phyloP scores from a whole-genome alignment of 2,113 vertebrate species.

The Ammodytes marinus region DNA sequence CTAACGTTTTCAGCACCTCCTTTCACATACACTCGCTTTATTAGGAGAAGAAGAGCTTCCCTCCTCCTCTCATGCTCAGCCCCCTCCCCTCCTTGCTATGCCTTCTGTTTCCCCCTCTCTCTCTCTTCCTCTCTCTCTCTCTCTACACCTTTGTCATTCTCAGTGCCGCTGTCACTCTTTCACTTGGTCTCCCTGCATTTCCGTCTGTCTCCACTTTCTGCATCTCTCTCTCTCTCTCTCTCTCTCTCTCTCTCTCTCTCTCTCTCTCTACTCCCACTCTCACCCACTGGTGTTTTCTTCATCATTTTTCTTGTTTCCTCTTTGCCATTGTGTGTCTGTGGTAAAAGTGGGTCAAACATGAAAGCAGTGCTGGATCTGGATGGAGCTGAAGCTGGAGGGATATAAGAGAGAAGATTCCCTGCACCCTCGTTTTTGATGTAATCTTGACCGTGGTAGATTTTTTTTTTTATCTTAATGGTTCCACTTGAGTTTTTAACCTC shows the following conservation, averaged over 20 bases:
- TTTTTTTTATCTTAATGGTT: not conserved
- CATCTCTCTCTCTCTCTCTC: conserved; percentile 4
- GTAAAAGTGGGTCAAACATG: conserved; percentile 77
- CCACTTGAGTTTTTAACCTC: conserved; percentile 9
- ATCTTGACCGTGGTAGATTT: conserved; percentile 29
- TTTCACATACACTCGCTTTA: conserved; percentile 77
- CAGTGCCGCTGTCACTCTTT: not conserved
- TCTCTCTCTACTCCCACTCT: not conserved
- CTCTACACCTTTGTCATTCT: conserved; percentile 48
- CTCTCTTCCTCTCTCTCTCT: conserved; percentile 13
- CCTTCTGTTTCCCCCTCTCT: conserved; percentile 40
- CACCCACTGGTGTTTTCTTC: conserved; percentile 3
- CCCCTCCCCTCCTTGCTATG: conserved; percentile 61
- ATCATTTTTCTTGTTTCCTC: conserved; percentile 40
- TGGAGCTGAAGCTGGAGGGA: conserved; percentile 48
- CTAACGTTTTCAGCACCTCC: conserved; percentile 67
- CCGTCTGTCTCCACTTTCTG: conserved; percentile 3
- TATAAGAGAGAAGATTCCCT: conserved; percentile 14
- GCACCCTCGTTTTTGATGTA: conserved; percentile 8
- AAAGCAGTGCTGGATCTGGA: conserved; percentile 67
- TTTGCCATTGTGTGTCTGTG: conserved; percentile 49
- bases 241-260: not conserved
- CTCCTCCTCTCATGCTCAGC: conserved; percentile 69
- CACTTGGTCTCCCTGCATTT: not conserved
- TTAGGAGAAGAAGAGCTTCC: conserved; percentile 65